Evolutionary conservation across 2,888 invertebrate genomes (phyloP), one percentile per base, ranked within the genome.

Genomic region (Suillia variegata): DNA sequence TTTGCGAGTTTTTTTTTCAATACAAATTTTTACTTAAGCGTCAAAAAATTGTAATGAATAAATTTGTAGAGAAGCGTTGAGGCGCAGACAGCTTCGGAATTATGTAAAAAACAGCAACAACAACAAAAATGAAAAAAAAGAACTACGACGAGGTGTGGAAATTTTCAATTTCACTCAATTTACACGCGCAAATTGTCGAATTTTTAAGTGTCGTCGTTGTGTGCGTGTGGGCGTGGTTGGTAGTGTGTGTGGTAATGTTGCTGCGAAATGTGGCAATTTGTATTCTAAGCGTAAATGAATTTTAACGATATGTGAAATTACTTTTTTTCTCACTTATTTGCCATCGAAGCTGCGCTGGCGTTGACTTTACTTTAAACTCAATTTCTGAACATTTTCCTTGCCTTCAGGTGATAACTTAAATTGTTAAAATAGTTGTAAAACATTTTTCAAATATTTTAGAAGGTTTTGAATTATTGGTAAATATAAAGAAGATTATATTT

Each of bases 111-210:
- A n/a, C n/a, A n/a, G n/a, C n/a, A n/a, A n/a, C n/a, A n/a, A n/a
- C n/a, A n/a, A n/a, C n/a, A n/a, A n/a, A n/a, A n/a, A n/a, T 49
- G 49, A 38, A 38, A 38, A 38, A 4, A 13, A 38, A n/a, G 38
- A 13, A n/a, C 10, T 13, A n/a, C n/a, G 38, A n/a, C 38, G 67
- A 73, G 64, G 73, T 67, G 74, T 70, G 74, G 73, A 73, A 75
- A 75, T 76, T 76, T 75, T 77, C 75, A 77, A 77, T 77, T 78
- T 76, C 69, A 76, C 76, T 78, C 74, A 78, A 78, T 77, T 77
- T 77, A 65, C 67, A 67, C 70, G 69, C 66, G 66, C 17, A 45
- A 45, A 45, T 45, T 45, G 17, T 18, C 20, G 60, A 68, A 59
- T 66, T 66, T 67, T 64, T 59, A 63, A 63, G 65, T 68, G 52